Base-by-base conservation (phyloP, 2,113 vertebrate species). In the Lepus americanus region DNA sequence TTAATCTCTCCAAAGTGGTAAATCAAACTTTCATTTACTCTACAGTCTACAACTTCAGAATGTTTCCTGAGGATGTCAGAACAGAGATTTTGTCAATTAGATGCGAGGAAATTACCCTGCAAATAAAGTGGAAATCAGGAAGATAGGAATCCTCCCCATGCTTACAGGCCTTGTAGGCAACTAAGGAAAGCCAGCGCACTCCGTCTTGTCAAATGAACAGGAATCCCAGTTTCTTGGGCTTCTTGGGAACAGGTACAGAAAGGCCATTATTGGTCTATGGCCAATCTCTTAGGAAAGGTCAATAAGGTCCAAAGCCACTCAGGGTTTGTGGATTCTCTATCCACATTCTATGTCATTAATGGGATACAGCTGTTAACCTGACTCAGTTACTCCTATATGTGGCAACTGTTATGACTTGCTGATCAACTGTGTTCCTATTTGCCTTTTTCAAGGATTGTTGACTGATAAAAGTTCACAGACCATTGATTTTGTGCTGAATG, bases 1-100 rank as follows among this genome's bases (percentile, higher is more conserved):
- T 95, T 66, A 14, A 79, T 78, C 23, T 97, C 77, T 74, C 70
- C 61, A 90, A 92, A 84, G 31, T 44, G 83, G 51, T 79, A 82
- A 95, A 81, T 80, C 74, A 95, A 85, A 39, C 20, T 16, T 79
- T 84, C 59, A 70, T 80, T 94, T 80, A 67, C 4, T 73, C 27
- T 1, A 49, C 59, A 59, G 36, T 70, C 14, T 17, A 73, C 23
- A 59, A 77, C 87, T 92, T 95, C 49, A 85, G 64, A 93, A 80
- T 87, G 51, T 87, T 89, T 90, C 94, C 27, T 20, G 61, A 91
- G 69, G 17, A 88, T 29, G 16, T 6, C 7, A 80, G 67, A 67
- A 55, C 2, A 77, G 53, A 81, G 76, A 51, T 13, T 74, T 86
- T 72, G 19, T 87, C 33, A 59, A 36, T 6, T 73, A 36, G 63